Evolutionary conservation across 2,888 invertebrate species (phyloP), one percentile per base, ranked within the genome.

Genomic region (Artemia sp.): DNA sequence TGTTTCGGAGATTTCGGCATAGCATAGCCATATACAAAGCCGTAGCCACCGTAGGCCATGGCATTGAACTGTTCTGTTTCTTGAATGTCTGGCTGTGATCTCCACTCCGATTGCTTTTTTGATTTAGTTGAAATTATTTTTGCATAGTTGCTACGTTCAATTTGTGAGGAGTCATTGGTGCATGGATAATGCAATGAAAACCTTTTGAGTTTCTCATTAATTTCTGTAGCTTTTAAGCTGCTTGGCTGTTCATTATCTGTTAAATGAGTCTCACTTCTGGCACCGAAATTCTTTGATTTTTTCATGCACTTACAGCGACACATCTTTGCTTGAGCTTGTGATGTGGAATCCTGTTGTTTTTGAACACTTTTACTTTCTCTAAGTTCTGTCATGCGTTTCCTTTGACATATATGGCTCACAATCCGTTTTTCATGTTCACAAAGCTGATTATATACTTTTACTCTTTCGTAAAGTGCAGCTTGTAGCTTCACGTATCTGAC

Each of bases 401-500:
- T n/a, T 24, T 58, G 64, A 24, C 64, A 58, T 9, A 58, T 58
- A 24, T 58, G 64, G 64, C 64, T 58, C 9, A 70, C 14, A 12
- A 71, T 12, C 12, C 64, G 10, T 53, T 71, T 72, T 70, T 75
- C 75, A 66, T 73, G 72, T 67, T 74, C 73, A 71, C 74, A 73
- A 12, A 75, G 70, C 67, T 73, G 71, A 58, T 74, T 73, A 51
- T 74, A 72, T 70, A 74, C 74, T 52, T 58, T 53, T 24, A 91
- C 86, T 79, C 92, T 91, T 67, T 85, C 84, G 78, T 92, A 90
- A 50, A 93, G 80, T 52, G 88, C 83, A 74, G 89, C 84, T 79
- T 92, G 92, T 51, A 95, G 82, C 76, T 90, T 90, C 73, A 95
- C 90, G 76, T 91, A 92, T 72, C 93, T 86, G 83, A 93, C 90